Base-by-base conservation (phyloP, 2,113 vertebrate species). In the Pollachius pollachius region DNA sequence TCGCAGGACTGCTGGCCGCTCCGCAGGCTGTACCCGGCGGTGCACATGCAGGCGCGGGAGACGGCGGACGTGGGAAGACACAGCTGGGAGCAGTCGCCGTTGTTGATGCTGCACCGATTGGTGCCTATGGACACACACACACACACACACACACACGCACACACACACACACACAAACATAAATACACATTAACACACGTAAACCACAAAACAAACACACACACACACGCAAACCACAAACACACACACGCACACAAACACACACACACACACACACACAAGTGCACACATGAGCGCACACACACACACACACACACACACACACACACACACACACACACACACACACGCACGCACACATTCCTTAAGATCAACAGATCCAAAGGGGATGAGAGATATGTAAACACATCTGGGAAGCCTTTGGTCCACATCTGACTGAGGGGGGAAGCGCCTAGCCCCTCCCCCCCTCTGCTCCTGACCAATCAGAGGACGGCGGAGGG, bases 71-170 rank as follows among this genome's bases (percentile, higher is more conserved):
- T 98, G 73, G 96, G 96, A 5, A 99, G 95, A 74, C 97, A 99
- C 83, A 99, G 94, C 93, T 99, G 97, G 0, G 97, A 99, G 81
- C 97, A 99, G 84, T 97, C 97, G 0, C 97, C 97, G 0, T 99
- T 99, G 81, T 94, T 96, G 6, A 92, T 77, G 25, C 95, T 98
- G 92, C 97, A 98, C 71, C 95, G 92, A 87, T 98, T 99, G 82
- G 85, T 91, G 71, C 96, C 93, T 92, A 89, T 76, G 64, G 85
- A 80, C 68, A 71, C 21, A 77, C 71, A 78, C 63, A 68, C 73
- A 79, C 30, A 48, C 41, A 48, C 41, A 48, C 41, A 48, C 41
- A 48, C 18, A 65, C 64, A 23, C 64, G 23, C 64, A 54, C 18
- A 67, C 48, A 25, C 16, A 81, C 70, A 77, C 74, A 73, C 71